Evolutionary conservation across 2,113 vertebrate species (phyloP).

Genomic region (Piaya cayana): DNA sequence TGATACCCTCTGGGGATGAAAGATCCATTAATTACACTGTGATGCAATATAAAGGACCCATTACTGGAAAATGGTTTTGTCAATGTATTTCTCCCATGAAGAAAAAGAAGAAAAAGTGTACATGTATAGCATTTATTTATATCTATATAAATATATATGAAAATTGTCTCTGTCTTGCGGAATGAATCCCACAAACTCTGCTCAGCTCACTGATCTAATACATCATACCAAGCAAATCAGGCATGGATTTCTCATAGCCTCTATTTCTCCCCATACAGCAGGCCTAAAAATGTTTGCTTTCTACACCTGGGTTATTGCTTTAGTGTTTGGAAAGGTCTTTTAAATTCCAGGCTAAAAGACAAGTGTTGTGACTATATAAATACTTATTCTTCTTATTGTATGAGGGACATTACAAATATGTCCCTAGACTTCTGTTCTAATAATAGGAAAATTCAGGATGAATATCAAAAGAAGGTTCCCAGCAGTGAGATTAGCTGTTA

Average conservation of each 20-base stretch:
- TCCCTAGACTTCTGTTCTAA: background rate
- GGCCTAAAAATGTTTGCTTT: conserved; percentile 54
- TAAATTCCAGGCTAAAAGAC: conserved; percentile 51
- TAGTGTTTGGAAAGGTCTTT: conserved; percentile 54
- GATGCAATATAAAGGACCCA: background rate
- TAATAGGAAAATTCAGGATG: conserved; percentile 13
- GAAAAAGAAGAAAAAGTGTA: background rate
- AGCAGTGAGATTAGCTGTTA: background rate
- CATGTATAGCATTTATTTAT: background rate
- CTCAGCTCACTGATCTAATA: background rate
- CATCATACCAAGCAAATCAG: background rate
- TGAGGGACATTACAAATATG: conserved; percentile 8
- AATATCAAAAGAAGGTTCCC: background rate
- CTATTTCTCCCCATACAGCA: background rate
- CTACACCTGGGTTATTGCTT: conserved; percentile 44
- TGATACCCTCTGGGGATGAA: background rate
- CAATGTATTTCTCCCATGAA: background rate
- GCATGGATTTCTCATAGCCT: conserved; percentile 10
- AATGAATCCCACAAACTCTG: background rate
- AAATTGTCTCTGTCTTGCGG: background rate
- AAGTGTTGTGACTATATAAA: conserved; percentile 51
- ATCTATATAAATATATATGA: background rate
- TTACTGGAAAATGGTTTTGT: background rate
- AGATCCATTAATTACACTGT: background rate
- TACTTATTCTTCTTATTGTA: conserved; percentile 36